phyloP scores from a whole-genome alignment of 2,888 invertebrate genomes.

The Tetragonula carbonaria region DNA sequence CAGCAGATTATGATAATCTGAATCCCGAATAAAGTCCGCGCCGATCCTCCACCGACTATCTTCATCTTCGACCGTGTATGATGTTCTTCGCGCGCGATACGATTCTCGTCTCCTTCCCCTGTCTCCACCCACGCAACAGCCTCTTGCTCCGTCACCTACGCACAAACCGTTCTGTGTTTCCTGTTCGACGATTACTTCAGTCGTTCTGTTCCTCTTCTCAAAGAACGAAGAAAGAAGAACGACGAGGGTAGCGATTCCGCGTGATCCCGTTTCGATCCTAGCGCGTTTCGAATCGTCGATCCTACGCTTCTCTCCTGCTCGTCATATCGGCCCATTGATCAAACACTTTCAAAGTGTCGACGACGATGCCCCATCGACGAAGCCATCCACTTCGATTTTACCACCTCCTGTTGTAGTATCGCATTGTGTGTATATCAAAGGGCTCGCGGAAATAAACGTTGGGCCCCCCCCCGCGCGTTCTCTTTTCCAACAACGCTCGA shows the following conservation, averaged over 20 bases:
- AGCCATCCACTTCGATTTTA: neutral
- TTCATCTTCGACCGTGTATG: conserved; percentile 7
- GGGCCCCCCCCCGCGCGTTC: neutral
- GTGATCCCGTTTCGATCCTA: neutral
- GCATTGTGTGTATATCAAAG: conserved; percentile 26
- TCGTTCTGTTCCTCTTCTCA: conserved; percentile 23
- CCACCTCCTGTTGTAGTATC: neutral
- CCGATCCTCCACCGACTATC: neutral
- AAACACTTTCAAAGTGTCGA: conserved; percentile 4
- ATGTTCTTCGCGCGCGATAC: neutral
- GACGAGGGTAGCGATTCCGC: neutral
- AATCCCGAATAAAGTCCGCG: conserved; percentile 15
- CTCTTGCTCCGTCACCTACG: conserved; percentile 23
- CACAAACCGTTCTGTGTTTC: conserved; percentile 17
- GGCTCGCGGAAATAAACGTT: neutral
- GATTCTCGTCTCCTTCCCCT: neutral
- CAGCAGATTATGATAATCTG: conserved; percentile 50
- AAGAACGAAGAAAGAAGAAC: neutral
- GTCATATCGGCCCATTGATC: conserved; percentile 23
- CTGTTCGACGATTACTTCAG: neutral
- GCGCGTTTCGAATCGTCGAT: conserved; percentile 6
- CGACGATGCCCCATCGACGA: conserved; percentile 16
- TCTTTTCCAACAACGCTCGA: neutral
- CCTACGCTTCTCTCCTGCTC: conserved; percentile 18
- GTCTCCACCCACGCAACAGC: neutral